Conservation (phyloP, 2,113 vertebrate species). For the Pomatorhinus ruficollis region DNA sequence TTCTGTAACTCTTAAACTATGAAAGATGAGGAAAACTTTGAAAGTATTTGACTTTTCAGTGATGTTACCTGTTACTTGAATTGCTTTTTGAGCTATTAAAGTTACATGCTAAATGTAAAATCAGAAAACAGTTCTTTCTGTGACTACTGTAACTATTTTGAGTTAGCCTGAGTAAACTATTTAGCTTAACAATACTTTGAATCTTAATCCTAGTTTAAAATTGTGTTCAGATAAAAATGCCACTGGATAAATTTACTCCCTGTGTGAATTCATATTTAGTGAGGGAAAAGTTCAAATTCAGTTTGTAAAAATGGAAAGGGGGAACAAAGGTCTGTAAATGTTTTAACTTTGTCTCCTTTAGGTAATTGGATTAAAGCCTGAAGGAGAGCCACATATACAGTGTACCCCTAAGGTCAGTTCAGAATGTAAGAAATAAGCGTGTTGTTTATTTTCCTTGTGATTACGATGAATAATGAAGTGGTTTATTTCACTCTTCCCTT, state of each 20-base stretch:
- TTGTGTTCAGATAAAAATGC: background rate
- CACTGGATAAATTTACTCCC: background rate
- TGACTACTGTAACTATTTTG: background rate
- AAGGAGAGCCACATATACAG: constrained; percentile 81
- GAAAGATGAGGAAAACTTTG: background rate
- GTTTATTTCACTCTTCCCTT: background rate
- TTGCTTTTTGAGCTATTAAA: background rate
- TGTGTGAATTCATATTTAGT: background rate
- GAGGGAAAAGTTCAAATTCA: background rate
- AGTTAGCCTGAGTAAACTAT: background rate
- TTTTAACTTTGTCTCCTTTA: constrained; percentile 61
- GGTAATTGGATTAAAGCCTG: constrained; percentile 93
- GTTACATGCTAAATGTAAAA: background rate
- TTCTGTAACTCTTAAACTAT: background rate
- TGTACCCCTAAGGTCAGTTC: constrained; percentile 87
- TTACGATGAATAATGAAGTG: background rate
- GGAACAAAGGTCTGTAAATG: background rate
- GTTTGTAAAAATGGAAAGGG: background rate
- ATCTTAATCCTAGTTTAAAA: background rate
- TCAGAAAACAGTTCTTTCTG: background rate
- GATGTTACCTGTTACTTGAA: background rate
- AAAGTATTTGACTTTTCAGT: background rate
- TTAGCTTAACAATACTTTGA: background rate
- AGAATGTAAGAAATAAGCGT: constrained; percentile 4
- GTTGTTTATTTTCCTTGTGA: background rate